Evolutionary conservation across 2,797 vertebrate genomes (phyloP).

Genomic region (Macroramphosus scolopax): DNA sequence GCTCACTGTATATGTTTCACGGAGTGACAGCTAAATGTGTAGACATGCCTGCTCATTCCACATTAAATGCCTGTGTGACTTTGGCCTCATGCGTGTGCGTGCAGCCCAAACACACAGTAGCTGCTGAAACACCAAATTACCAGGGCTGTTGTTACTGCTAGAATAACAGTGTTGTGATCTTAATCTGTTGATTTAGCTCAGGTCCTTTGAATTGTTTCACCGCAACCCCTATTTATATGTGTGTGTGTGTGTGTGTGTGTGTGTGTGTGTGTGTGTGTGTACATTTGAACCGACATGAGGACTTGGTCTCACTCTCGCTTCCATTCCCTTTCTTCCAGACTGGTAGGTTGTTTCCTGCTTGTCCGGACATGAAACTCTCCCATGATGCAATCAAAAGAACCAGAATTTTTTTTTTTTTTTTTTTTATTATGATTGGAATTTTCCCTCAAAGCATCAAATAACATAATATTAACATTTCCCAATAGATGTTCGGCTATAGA

Average conservation of each 20-base stretch:
- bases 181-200: slow-evolving; percentile 66
- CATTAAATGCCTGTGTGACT: slow-evolving; percentile 64
- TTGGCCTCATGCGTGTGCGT: slow-evolving; percentile 48
- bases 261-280: slow-evolving; percentile 26
- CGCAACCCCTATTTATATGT: slow-evolving; percentile 15
- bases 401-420: slow-evolving; percentile 5
- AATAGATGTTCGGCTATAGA: background rate
- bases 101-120: slow-evolving; percentile 51
- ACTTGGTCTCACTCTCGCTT: slow-evolving; percentile 45
- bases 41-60: slow-evolving; percentile 65
- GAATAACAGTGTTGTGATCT: slow-evolving; percentile 52
- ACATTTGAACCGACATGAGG: slow-evolving; percentile 42
- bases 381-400: slow-evolving; percentile 28
- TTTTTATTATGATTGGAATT: background rate
- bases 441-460: slow-evolving; percentile 5
- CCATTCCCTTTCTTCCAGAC: slow-evolving; percentile 28
- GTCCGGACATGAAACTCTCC: slow-evolving; percentile 57
- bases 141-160: slow-evolving; percentile 29
- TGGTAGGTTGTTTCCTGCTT: slow-evolving; percentile 43
- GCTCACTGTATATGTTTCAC: slow-evolving; percentile 13
- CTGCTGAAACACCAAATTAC: slow-evolving; percentile 53
- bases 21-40: slow-evolving; percentile 53
- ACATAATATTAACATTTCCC: slow-evolving; percentile 1
- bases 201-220: slow-evolving; percentile 47
- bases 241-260: too few species aligned